Evolutionary conservation across 2,113 vertebrate genomes (phyloP).

Genomic region (Sakesphorus luctuosus): DNA sequence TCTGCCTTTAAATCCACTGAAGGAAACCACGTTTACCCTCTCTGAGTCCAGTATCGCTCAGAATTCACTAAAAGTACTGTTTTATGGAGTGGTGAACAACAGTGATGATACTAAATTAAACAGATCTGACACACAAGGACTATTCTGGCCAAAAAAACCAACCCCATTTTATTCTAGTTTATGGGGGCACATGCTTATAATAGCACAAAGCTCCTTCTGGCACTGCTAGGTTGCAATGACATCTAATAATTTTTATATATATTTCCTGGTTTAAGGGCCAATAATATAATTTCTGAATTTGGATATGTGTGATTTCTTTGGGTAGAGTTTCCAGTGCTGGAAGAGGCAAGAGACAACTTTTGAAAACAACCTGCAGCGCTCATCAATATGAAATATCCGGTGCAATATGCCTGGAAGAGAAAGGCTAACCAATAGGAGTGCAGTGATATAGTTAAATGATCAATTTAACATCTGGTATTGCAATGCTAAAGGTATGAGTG

Average conservation of each 20-base stretch:
- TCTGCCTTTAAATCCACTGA: not conserved
- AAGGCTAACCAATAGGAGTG: not conserved
- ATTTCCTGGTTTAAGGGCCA: not conserved
- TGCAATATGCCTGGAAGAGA: not conserved
- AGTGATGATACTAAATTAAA: not conserved
- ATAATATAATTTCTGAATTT: not conserved
- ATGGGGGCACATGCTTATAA: not conserved
- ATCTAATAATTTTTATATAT: not conserved
- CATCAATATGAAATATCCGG: not conserved
- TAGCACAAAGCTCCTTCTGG: not conserved
- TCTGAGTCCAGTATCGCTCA: not conserved
- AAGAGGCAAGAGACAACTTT: not conserved
- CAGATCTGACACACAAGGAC: not conserved
- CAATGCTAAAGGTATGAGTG: not conserved
- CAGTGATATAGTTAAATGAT: not conserved
- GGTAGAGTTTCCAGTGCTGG: not conserved
- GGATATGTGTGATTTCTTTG: not conserved
- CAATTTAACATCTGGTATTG: not conserved
- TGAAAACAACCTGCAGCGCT: not conserved
- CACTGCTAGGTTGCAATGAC: not conserved
- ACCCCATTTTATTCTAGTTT: not conserved
- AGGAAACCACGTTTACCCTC: not conserved
- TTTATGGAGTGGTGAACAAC: not conserved
- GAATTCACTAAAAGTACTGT: not conserved
- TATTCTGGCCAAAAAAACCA: rapidly evolving